phyloP scores from a whole-genome alignment of 2,888 invertebrate genomes.

The Gastrophysa polygoni region DNA sequence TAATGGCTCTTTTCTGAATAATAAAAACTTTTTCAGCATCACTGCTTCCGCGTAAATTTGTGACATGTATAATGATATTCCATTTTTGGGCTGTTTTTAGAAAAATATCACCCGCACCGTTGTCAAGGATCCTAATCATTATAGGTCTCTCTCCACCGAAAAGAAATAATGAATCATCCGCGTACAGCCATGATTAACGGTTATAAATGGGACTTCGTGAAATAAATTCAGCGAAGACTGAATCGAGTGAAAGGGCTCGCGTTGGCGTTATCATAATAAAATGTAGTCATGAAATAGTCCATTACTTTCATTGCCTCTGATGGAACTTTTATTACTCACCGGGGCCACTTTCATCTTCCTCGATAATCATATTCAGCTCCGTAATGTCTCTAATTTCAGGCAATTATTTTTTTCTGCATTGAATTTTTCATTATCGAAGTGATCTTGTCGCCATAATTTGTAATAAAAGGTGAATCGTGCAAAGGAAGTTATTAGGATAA shows the following conservation, averaged over 20 bases:
- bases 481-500: too few relatives aligned
- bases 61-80: too few relatives aligned
- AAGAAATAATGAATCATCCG: too few relatives aligned
- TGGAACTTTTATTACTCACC: slow-evolving; percentile 12
- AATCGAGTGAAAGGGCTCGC: neutral
- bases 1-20: too few relatives aligned
- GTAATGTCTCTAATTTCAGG: slow-evolving; percentile 8
- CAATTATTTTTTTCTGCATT: neutral
- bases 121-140: too few relatives aligned
- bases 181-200: too few relatives aligned
- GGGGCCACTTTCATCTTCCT: slow-evolving; percentile 11
- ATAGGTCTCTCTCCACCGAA: too few relatives aligned
- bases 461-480: neutral
- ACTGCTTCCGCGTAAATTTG: too few relatives aligned
- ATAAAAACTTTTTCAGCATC: too few relatives aligned
- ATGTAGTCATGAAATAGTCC: slow-evolving; percentile 13
- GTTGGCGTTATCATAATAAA: slow-evolving; percentile 10
- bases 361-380: slow-evolving; percentile 13
- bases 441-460: neutral
- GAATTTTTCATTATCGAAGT: neutral
- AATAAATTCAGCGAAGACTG: neutral
- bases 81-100: too few relatives aligned
- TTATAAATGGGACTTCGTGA: neutral
- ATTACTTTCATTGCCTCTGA: slow-evolving; percentile 14
- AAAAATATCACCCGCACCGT: too few relatives aligned